A percentile compares a stretch with the other conserved stretches of the same genome.
Evolutionary conservation across 2,888 invertebrate genomes (phyloP).

Genomic region (Tubulanus polymorphus): DNA sequence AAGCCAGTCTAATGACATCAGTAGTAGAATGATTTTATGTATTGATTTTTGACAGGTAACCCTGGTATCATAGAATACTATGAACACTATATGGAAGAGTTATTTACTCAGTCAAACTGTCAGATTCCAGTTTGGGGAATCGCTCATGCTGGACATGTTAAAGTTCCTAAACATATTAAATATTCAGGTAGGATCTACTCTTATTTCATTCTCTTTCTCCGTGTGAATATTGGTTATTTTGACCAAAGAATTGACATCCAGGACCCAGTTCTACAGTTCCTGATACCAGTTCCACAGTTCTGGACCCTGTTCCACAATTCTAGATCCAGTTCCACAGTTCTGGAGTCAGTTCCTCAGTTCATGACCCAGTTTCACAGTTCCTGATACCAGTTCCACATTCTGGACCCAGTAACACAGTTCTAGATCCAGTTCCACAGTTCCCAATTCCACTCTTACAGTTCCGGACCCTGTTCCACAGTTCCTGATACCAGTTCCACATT

Average conservation of each 20-base stretch:
- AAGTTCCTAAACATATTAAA: slow-evolving; percentile 23
- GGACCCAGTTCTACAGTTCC: not conserved
- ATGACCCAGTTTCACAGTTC: no score
- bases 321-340: no score
- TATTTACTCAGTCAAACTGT: slow-evolving; percentile 62
- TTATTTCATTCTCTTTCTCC: no score
- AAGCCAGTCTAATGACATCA: no score
- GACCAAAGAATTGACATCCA: not conserved
- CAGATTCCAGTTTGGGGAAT: slow-evolving; percentile 75
- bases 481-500: not conserved
- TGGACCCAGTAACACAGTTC: no score
- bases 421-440: no score
- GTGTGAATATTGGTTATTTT: not conserved
- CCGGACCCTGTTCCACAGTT: no score
- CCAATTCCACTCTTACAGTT: no score
- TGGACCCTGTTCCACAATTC: no score
- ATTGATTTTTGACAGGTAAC: slow-evolving; percentile 61
- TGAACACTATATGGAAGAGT: slow-evolving; percentile 65
- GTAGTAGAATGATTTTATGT: not conserved
- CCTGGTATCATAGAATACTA: slow-evolving; percentile 83
- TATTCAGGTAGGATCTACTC: slow-evolving; percentile 1
- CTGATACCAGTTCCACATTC: not conserved
- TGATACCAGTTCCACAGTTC: no score
- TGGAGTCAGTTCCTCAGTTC: slow-evolving; percentile 50
- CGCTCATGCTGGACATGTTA: slow-evolving; percentile 78